Evolutionary conservation across 2,797 vertebrate species (phyloP), one percentile per base, ranked within the genome.

Genomic region (Lepilemur septentrionalis): DNA sequence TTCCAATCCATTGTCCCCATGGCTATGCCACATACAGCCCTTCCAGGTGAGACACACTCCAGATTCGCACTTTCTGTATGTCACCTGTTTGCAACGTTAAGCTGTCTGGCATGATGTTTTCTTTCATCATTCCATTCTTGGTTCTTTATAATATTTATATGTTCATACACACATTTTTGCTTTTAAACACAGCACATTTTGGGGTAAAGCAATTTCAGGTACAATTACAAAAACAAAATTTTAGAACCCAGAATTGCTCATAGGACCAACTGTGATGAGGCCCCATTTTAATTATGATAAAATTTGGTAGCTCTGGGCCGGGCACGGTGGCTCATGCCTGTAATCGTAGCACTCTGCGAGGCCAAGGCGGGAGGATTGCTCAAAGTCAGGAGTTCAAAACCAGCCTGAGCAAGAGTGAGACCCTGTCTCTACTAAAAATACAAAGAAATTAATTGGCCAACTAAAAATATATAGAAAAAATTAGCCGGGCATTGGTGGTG

Each of bases 171-270:
- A 35, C 5, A 46, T 67, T 93, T 84, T 70, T 81, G 20, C 81
- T 83, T 72, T 61, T 65, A 50, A 86, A 57, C 15, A 57, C 35
- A n/a, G 4, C 38, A 50, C 41, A 35, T n/a, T 94, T 95, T 90
- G 38, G 1, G 25, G 43, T 65, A 41, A 9, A 28, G 32, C 12
- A 48, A 55, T 35, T 38, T 70, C 28, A 10, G 50, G 11, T 67
- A 46, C 30, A 73, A 78, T 95, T 82, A 52, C 1, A 89, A 69
- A 55, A 17, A 35, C 15, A 86, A 67, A 59, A 61, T 57, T 63
- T 70, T 89, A 52, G 41, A 76, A 72, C 17, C 6, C 55, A 91
- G 30, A 93, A 63, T 65, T 52, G 3, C 15, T 89, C 38, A 50
- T 3, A 10, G 57, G 35, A 61, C 17, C 6, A 25, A 50, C 35